Percentiles rank a stretch among this genome's conserved stretches.
Conservation (phyloP, 1,140 invertebrate species). For the Saccostrea cuccullata region DNA sequence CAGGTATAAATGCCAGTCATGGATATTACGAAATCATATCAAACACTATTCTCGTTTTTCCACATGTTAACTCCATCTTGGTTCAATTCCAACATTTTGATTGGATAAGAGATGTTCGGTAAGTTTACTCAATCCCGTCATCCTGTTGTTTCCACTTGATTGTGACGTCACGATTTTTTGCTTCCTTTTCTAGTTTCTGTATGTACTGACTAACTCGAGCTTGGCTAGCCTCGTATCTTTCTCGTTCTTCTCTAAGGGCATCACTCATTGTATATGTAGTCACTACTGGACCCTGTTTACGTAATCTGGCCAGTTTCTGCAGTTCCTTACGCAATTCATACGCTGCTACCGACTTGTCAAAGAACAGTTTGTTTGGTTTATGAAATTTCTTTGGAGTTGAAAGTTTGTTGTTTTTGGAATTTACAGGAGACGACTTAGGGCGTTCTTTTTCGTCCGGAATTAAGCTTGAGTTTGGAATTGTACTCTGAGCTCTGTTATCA, state of each 20-base stretch:
- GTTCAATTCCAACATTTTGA: neutral
- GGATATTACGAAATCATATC: neutral
- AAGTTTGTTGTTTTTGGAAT: neutral
- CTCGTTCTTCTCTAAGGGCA: slow-evolving; percentile 48
- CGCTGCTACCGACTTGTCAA: slow-evolving; percentile 54
- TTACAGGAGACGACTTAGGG: neutral
- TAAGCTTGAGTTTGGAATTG: neutral
- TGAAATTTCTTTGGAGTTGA: neutral
- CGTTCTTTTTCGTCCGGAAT: neutral
- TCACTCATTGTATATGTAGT: slow-evolving; percentile 49
- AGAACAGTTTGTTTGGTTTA: slow-evolving; percentile 45
- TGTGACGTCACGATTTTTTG: slow-evolving; percentile 33
- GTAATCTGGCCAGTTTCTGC: slow-evolving; percentile 49
- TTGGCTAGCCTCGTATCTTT: slow-evolving; percentile 45
- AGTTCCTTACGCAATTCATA: slow-evolving; percentile 52
- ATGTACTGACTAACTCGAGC: slow-evolving; percentile 51
- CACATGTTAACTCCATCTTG: neutral
- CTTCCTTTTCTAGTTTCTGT: slow-evolving; percentile 49
- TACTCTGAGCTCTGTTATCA: slow-evolving; percentile 44
- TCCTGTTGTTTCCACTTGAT: neutral
- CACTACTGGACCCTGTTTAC: slow-evolving; percentile 40
- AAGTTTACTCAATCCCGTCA: neutral
- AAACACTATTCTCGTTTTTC: neutral
- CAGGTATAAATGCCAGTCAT: neutral
- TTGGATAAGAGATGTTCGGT: neutral